A percentile compares a stretch with the other conserved stretches of the same genome.
These are phyloP conservation scores for Dasypogon diadema DNA, from an alignment of 2,888 invertebrate species.

Conservation along the genomic window DNA sequence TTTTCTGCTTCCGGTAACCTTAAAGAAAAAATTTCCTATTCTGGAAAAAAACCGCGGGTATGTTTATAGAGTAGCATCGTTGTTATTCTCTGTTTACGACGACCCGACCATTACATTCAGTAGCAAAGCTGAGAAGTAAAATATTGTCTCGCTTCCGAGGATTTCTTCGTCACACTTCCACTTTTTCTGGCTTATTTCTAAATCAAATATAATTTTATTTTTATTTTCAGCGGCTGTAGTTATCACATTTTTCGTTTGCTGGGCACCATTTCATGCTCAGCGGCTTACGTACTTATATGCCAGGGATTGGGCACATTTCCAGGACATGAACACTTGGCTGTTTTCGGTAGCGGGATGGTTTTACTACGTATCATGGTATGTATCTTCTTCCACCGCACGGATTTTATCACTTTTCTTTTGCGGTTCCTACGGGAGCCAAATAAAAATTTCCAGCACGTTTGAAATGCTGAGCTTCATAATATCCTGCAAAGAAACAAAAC, in stretches of 20 bases:
- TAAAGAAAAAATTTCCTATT: background rate
- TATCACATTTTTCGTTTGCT: slow-evolving; percentile 92
- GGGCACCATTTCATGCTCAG: slow-evolving; percentile 97
- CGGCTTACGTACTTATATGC: slow-evolving; percentile 86
- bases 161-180: slow-evolving; percentile 10
- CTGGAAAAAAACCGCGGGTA: background rate
- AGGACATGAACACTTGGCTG: slow-evolving; percentile 81
- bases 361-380: slow-evolving; percentile 79
- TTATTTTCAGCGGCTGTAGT: slow-evolving; percentile 85
- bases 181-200: background rate
- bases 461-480: background rate
- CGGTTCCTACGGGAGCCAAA: background rate
- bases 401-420: background rate
- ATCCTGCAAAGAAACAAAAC: background rate
- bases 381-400: slow-evolving; percentile 5
- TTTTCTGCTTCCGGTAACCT: background rate
- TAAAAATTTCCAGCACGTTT: slow-evolving; percentile 49
- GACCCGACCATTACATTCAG: background rate
- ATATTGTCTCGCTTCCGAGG: background rate
- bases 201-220: slow-evolving; percentile 16
- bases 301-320: slow-evolving; percentile 72
- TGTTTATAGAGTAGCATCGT: background rate
- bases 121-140: background rate
- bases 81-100: background rate
- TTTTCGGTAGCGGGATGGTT: slow-evolving; percentile 84